Evolutionary conservation across 2,888 invertebrate species (phyloP).

Genomic region (Listrodromus nycthemerus): DNA sequence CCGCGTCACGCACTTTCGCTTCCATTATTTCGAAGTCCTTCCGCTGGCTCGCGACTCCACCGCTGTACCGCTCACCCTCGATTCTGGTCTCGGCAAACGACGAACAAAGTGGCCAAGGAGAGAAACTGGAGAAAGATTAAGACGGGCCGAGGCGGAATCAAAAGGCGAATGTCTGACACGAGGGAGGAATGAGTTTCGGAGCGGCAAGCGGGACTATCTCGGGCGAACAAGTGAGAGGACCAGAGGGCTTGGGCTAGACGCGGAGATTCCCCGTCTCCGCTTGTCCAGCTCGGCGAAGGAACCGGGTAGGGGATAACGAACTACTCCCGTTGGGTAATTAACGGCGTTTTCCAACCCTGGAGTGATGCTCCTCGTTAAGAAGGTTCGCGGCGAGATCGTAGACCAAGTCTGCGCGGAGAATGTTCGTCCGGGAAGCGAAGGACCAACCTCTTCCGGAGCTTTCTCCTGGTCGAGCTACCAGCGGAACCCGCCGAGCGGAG

Average conservation of each 20-base stretch:
- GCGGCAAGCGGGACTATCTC: constrained; percentile 51
- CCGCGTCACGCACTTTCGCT: constrained; percentile 64
- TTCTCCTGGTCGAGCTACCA: constrained; percentile 20
- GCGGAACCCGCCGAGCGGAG: not conserved
- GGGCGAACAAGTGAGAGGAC: constrained; percentile 77
- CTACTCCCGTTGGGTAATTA: constrained; percentile 81
- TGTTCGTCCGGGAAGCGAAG: constrained; percentile 59
- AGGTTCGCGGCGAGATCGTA: constrained; percentile 73
- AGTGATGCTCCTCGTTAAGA: constrained; percentile 83
- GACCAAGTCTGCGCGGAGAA: constrained; percentile 64
- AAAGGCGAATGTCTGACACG: constrained; percentile 1
- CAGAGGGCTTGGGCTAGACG: constrained; percentile 72
- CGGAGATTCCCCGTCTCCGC: constrained; percentile 47
- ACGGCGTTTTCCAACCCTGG: constrained; percentile 81
- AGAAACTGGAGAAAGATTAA: constrained; percentile 40
- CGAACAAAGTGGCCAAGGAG: constrained; percentile 74
- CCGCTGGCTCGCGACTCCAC: constrained; percentile 8
- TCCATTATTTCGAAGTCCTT: constrained; percentile 61
- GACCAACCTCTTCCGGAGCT: constrained; percentile 40
- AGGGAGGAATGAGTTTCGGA: not conserved
- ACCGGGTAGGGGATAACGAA: constrained; percentile 77
- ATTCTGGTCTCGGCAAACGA: constrained; percentile 72
- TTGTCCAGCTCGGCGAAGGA: constrained; percentile 71
- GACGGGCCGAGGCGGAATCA: constrained; percentile 16
- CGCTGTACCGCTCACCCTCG: constrained; percentile 38